A percentile compares a stretch with the other conserved stretches of the same genome.
Conservation (phyloP, 2,888 invertebrate species). For the Drosophila prolongata region DNA sequence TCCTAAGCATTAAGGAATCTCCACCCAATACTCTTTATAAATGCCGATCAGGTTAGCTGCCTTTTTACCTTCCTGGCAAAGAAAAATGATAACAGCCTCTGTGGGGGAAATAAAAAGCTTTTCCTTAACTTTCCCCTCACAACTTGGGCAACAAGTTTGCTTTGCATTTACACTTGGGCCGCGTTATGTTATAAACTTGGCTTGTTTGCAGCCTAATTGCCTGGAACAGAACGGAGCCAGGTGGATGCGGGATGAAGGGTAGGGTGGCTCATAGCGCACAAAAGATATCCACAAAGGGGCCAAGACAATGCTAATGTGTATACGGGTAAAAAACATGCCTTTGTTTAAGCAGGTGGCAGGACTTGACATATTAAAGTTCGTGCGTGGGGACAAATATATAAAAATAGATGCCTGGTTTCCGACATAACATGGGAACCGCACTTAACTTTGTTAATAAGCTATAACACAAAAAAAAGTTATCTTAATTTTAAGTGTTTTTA, state of each 20-base stretch:
- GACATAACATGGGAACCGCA: background rate
- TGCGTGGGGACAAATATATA: slow-evolving; percentile 7
- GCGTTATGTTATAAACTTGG: slow-evolving; percentile 51
- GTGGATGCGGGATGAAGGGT: slow-evolving; percentile 11
- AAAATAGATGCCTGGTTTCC: background rate
- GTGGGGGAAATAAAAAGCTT: slow-evolving; percentile 19
- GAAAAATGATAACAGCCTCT: slow-evolving; percentile 15
- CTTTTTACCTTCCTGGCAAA: background rate
- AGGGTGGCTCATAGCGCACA: slow-evolving; percentile 12
- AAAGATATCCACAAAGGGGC: slow-evolving; percentile 31
- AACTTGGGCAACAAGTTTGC: slow-evolving; percentile 63
- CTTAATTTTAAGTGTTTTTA: too few species aligned
- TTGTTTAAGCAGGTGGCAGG: slow-evolving; percentile 55
- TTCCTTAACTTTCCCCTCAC: slow-evolving; percentile 26
- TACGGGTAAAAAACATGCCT: slow-evolving; percentile 20
- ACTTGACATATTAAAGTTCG: slow-evolving; percentile 16
- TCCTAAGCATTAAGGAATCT: background rate
- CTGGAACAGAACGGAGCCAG: slow-evolving; percentile 40
- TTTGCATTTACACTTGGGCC: slow-evolving; percentile 60
- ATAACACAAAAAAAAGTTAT: background rate
- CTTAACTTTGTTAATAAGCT: background rate
- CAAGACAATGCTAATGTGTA: slow-evolving; percentile 44
- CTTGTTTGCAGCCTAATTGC: slow-evolving; percentile 72
- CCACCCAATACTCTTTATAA: background rate
- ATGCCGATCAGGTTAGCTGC: slow-evolving; percentile 1